Base-by-base conservation (phyloP, 2,797 vertebrate species). In the Falco biarmicus region DNA sequence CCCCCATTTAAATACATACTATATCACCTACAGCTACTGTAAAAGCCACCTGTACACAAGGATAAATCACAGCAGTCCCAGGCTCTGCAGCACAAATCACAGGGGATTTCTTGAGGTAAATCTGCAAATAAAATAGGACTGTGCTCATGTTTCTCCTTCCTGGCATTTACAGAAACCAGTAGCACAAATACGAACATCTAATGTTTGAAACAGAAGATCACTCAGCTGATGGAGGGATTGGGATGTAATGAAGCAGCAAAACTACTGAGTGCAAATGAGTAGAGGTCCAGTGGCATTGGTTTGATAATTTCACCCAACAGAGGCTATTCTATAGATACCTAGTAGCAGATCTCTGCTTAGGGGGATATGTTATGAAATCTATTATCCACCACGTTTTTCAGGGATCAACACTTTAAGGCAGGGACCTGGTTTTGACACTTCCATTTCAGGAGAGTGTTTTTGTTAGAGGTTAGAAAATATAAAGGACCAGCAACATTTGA, bases 101-200 rank as follows among this genome's bases (percentile, higher is more conserved):
- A 76, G n/a, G 68, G 18, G 43, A 76, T 96, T 95, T 96, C 81
- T 87, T 92, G 73, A 81, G 80, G 92, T 95, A 95, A 95, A 94
- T 94, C 83, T 92, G 60, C 59, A 91, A 95, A 96, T 83, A 87
- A 91, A 85, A 95, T 89, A 96, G 24, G 47, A 50, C 43, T 89
- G 64, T 91, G 93, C 74, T 90, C 65, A 66, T 80, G 61, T 95
- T 96, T 83, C 61, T 60, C 45, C 18, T 92, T 95, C 86, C 70
- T 75, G 89, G 54, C 61, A 87, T 88, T 96, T 87, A 88, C 51
- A 96, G 94, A 97, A 90, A n/a, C 3, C 51, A 74, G 5, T 15
- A 86, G 31, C 53, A 79, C 51, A 95, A 93, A 87, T 90, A 95
- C 17, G 75, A 84, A 61, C 50, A 39, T 66, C 53, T 63, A 64